Evolutionary conservation across 2,888 invertebrate genomes (phyloP).

Genomic region (Pseudoips prasinana): DNA sequence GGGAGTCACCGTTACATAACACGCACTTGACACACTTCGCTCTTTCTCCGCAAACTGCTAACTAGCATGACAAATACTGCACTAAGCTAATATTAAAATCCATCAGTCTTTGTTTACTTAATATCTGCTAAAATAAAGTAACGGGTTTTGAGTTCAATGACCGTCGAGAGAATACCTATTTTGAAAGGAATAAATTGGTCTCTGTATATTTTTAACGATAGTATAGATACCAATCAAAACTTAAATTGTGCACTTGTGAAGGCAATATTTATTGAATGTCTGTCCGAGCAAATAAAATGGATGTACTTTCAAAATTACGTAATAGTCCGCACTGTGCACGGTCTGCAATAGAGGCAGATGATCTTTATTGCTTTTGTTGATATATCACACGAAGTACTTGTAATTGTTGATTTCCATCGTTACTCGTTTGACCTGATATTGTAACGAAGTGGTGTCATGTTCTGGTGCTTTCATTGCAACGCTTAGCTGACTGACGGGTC

Average conservation of each 20-base stretch:
- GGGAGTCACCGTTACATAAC: constrained; percentile 44
- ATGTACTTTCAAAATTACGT: constrained; percentile 2
- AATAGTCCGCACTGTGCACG: background rate
- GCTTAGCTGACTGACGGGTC: constrained; percentile 40
- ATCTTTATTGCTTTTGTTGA: background rate
- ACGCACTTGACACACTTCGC: constrained; percentile 64
- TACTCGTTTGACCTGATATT: constrained; percentile 31
- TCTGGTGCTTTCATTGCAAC: constrained; percentile 44
- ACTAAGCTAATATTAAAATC: no score
- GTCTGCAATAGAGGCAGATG: constrained; percentile 4
- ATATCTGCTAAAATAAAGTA: constrained; percentile 6
- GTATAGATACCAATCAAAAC: no score
- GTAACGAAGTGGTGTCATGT: constrained; percentile 39
- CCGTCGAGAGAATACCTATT: constrained; percentile 2
- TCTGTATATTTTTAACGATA: no score
- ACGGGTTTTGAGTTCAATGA: constrained; percentile 12
- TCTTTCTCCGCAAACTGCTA: constrained; percentile 15
- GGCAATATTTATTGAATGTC: no score
- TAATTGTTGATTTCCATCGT: constrained; percentile 13
- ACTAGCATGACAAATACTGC: no score
- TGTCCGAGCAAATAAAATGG: background rate
- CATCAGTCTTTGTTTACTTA: background rate
- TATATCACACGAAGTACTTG: constrained; percentile 6
- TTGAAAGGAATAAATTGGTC: no score
- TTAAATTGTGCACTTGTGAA: no score